Evolutionary conservation across 2,888 invertebrate genomes (phyloP).

Genomic region (Cephus runcator): DNA sequence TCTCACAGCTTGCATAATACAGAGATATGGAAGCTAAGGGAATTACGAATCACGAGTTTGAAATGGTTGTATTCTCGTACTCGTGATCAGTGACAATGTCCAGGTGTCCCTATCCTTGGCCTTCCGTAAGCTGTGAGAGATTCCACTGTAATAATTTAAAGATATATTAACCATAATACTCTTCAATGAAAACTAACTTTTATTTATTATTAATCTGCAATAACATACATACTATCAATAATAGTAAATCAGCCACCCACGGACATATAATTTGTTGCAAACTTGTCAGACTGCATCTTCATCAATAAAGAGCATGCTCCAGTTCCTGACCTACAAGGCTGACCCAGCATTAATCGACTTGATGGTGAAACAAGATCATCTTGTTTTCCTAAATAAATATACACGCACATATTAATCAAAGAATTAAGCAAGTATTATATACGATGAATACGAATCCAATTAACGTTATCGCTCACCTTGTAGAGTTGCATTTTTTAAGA

Average conservation of each 20-base stretch:
- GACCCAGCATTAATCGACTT: conserved; percentile 87
- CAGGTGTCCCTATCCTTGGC: too few species aligned
- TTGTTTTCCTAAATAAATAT: conserved; percentile 69
- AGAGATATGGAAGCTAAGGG: too few species aligned
- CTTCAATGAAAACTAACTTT: neutral
- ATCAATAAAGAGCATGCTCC: conserved; percentile 73
- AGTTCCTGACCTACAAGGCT: conserved; percentile 85
- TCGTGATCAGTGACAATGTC: too few species aligned
- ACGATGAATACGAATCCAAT: neutral
- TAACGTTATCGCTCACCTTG: conserved; percentile 64
- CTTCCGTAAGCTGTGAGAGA: too few species aligned
- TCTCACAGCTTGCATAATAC: too few species aligned
- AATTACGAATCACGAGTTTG: too few species aligned
- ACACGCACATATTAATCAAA: neutral
- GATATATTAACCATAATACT: neutral
- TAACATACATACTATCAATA: neutral
- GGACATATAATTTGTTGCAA: neutral
- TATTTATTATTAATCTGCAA: neutral
- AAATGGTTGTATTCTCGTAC: too few species aligned
- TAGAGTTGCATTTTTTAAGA: conserved; percentile 82
- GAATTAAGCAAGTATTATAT: neutral
- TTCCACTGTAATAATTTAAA: neutral
- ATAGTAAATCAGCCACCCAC: neutral
- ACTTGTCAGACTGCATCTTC: conserved; percentile 27
- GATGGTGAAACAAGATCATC: conserved; percentile 88